A percentile compares a stretch with the other conserved stretches of the same genome.
Evolutionary conservation across 2,797 vertebrate genomes (phyloP).

Genomic region (Liparis tanakae): DNA sequence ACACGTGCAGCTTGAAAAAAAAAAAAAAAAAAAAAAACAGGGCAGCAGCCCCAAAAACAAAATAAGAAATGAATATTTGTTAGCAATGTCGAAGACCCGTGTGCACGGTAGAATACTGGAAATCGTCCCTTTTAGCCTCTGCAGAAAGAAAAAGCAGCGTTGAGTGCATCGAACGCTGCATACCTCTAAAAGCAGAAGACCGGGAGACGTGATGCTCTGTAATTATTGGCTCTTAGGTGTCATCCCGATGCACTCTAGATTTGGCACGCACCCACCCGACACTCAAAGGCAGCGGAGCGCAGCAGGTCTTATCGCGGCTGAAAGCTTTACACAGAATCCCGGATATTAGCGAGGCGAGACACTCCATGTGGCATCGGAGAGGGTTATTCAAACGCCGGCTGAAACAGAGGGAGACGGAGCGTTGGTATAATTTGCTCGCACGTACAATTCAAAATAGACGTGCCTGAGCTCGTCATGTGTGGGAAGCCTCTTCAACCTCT

Average conservation of each 20-base stretch:
- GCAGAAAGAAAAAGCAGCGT: neutral
- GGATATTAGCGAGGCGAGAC: conserved; percentile 42
- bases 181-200: conserved; percentile 61
- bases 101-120: conserved; percentile 13
- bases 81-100: conserved; percentile 15
- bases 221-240: conserved; percentile 75
- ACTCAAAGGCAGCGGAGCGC: conserved; percentile 39
- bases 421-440: conserved; percentile 48
- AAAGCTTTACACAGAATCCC: conserved; percentile 51
- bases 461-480: conserved; percentile 53
- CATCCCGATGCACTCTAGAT: conserved; percentile 54
- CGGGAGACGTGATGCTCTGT: conserved; percentile 62
- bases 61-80: conserved; percentile 15
- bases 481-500: conserved; percentile 26
- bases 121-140: conserved; percentile 7
- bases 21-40: too few species aligned
- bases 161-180: conserved; percentile 28
- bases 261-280: conserved; percentile 52
- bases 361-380: conserved; percentile 22
- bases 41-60: neutral
- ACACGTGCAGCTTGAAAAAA: too few species aligned
- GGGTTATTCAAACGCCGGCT: conserved; percentile 41
- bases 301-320: conserved; percentile 35
- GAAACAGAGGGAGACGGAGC: conserved; percentile 28
- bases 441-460: conserved; percentile 57